Evolutionary conservation across 2,113 vertebrate genomes (phyloP).

Genomic region (Chitala chitala): DNA sequence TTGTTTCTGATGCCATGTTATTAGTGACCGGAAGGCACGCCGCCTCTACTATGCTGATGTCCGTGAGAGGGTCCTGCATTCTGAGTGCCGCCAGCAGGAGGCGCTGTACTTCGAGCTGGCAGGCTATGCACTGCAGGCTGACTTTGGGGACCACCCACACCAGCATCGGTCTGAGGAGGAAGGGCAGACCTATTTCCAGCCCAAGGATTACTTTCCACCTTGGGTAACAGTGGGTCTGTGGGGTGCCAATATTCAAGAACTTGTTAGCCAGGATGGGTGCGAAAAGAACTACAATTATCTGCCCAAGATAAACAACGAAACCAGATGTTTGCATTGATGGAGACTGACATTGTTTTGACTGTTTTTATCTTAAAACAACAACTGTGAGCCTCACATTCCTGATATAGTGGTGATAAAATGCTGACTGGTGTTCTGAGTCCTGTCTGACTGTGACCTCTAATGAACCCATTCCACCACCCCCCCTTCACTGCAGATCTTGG

Average conservation of each 20-base stretch:
- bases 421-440: no score
- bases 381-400: no score
- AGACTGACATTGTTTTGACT: no score
- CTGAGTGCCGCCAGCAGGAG: slow-evolving; percentile 76
- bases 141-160: slow-evolving; percentile 68
- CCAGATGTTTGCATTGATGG: no score
- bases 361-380: no score
- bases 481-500: slow-evolving; percentile 64
- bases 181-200: slow-evolving; percentile 69
- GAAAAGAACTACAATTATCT: no score
- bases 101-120: slow-evolving; percentile 86
- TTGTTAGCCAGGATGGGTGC: no score
- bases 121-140: slow-evolving; percentile 77
- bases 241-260: no score
- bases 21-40: slow-evolving; percentile 72
- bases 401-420: no score
- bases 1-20: background rate
- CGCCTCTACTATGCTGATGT: slow-evolving; percentile 78
- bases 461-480: background rate
- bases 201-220: slow-evolving; percentile 78
- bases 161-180: slow-evolving; percentile 42
- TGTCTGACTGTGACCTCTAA: background rate
- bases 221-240: slow-evolving; percentile 63
- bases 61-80: slow-evolving; percentile 74
- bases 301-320: no score